Evolutionary conservation across 2,113 vertebrate species (phyloP), one percentile per base, ranked within the genome.

Genomic region (Sylvietta virens): DNA sequence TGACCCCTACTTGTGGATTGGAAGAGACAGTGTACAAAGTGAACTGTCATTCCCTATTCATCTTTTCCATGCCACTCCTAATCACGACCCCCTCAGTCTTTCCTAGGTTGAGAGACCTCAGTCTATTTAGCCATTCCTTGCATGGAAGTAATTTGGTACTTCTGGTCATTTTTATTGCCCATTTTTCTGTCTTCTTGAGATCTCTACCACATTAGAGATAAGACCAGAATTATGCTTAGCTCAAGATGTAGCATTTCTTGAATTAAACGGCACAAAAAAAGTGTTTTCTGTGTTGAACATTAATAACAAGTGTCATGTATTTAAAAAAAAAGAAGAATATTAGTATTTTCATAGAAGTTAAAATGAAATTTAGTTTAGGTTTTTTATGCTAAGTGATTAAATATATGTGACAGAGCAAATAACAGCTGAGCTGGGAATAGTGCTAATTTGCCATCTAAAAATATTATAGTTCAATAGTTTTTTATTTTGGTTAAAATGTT

Each of bases 11-110:
- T 76, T 85, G 92, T 79, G 69, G 78, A 94, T 84, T 93, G 90
- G 88, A 93, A 93, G 44, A 90, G 94, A 90, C 92, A 91, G 62
- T 21, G 42, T 76, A 92, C 95, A 80, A 94, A 89, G 78, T 60
- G 81, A 85, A 56, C 70, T 93, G 92, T 77, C 66, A 0, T 69
- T 94, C 50, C 48, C 58, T 45, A 24, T 92, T 56, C 53, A 65
- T 93, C 42, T 54, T 39, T 76, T 56, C 57, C 24, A 23, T 65
- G 90, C 45, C 66, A 48, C 40, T 94, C 60, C 10, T 60, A 40
- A 88, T 93, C 93, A 65, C 7, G 3, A 44, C 9, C 20, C 24
- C 14, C 48, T 96, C 57, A 37, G 31, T 53, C 61, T 77, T 70
- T 78, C 67, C 51, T 56, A 37, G 48, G 42, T 31, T 85, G 57